These are phyloP conservation scores for Calephelis perditalis DNA, from an alignment of 2,888 invertebrate species.

Conservation along the genomic window DNA sequence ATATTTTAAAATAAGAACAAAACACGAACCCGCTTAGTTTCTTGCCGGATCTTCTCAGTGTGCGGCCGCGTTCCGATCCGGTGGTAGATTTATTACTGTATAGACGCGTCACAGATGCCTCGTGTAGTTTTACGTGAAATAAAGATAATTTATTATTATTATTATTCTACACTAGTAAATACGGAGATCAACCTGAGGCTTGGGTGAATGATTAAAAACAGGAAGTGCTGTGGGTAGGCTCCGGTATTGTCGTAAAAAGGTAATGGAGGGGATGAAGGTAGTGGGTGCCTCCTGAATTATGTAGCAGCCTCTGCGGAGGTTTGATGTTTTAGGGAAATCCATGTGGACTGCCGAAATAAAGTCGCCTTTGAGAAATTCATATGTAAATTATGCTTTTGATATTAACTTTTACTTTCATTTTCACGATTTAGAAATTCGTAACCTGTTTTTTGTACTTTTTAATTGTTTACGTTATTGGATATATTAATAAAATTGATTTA, in stretches of 20 bases:
- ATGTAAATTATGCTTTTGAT: slow-evolving; percentile 4
- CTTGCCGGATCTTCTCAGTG: no score
- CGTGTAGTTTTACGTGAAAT: no score
- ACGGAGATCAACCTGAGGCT: neutral
- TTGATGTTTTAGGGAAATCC: slow-evolving; percentile 27
- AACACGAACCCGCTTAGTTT: no score
- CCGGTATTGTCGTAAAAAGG: neutral
- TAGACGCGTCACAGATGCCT: no score
- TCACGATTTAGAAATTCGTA: neutral
- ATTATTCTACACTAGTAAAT: neutral
- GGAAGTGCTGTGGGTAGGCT: neutral
- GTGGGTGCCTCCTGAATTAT: slow-evolving; percentile 23
- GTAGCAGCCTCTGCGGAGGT: slow-evolving; percentile 24
- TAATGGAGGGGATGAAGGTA: no score
- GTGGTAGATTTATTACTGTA: no score
- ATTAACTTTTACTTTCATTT: neutral
- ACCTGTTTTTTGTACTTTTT: no score
- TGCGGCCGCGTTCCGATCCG: no score
- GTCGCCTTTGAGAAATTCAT: slow-evolving; percentile 1
- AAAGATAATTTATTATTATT: no score
- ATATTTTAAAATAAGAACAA: no score
- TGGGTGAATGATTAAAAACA: neutral
- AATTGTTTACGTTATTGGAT: no score
- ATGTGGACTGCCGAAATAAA: slow-evolving; percentile 15
- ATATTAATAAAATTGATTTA: no score